phyloP scores from a whole-genome alignment of 2,797 vertebrate genomes.

The Mico argentatus region DNA sequence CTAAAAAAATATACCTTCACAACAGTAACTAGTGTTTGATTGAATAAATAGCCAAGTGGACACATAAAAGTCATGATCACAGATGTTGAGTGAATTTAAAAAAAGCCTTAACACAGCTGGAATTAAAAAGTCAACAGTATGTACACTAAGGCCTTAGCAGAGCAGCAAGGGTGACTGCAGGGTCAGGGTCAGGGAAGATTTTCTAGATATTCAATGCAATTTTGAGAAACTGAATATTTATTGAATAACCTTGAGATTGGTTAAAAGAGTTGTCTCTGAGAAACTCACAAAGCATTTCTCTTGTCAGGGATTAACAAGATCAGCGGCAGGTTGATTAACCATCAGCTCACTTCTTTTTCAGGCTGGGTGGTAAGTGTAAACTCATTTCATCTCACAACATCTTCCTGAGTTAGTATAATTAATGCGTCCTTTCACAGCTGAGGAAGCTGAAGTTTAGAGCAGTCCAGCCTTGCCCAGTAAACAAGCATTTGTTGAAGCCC shows the following conservation, averaged over 20 bases:
- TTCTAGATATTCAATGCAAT: neutral
- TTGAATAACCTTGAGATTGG: neutral
- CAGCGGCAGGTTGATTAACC: neutral
- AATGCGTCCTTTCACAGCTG: neutral
- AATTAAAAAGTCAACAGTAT: neutral
- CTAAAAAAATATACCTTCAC: neutral
- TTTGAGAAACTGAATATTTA: conserved; percentile 17
- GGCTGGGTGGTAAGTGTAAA: neutral
- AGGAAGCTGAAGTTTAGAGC: neutral
- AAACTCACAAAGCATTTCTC: neutral
- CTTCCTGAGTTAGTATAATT: neutral
- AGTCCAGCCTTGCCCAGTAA: neutral
- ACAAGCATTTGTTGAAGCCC: neutral
- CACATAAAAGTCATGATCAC: neutral
- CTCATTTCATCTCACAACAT: neutral
- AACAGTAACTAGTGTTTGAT: neutral
- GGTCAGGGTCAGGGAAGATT: neutral
- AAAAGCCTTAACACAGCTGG: neutral
- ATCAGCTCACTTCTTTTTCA: neutral
- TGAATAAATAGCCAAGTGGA: neutral
- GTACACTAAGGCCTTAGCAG: neutral
- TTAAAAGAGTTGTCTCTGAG: neutral
- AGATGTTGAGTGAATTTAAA: neutral
- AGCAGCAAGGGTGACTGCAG: neutral
- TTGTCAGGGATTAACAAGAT: neutral